Evolutionary conservation across 1,140 invertebrate species (phyloP), one percentile per base, ranked within the genome.

Genomic region (Gryllus bimaculatus): DNA sequence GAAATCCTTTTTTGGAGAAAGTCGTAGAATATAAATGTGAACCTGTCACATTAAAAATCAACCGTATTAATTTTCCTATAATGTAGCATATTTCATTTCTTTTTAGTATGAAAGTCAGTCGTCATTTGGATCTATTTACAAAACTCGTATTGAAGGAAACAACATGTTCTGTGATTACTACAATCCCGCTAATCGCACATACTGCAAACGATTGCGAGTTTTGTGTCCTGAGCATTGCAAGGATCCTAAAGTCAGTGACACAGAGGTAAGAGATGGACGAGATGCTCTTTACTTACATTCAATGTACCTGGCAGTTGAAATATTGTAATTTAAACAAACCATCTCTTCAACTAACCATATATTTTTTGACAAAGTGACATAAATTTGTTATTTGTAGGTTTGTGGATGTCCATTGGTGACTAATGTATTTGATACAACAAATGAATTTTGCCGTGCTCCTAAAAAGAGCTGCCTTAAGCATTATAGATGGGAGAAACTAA

Each of bases 151-250:
- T 81, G 97, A 98, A 86, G 95, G 95, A 18, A 92, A 95, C 86
- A 94, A 95, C 83, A 98, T 99, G 93, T 99, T 99, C 85, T 99
- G 98, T 85, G 98, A 99, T 84, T 96, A 94, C 85, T 99, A 94
- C 85, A 99, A 98, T 87, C 90, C 94, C 8, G 87, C 90, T 5
- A 96, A 94, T 83, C 90, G 92, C 78, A 98, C 97, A 0, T 99
- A 99, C 84, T 99, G 98, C 86, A 99, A 99, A 87, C 87, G 98
- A 76, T 86, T 99, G 18, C 90, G 95, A 82, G 96, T 99, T 5
- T 88, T 99, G 39, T 99, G 98, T 86, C 97, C 98, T 0, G 98
- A 99, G 84, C 98, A 99, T 85, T 96, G 93, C 80, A 99, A 99
- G 88, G 97, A 99, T 84, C 93, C 95, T 0, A 97, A 98, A 88